These are phyloP conservation scores for Pachypanchax playfairii DNA, from an alignment of 2,113 vertebrate genomes.

Conservation along the genomic window DNA sequence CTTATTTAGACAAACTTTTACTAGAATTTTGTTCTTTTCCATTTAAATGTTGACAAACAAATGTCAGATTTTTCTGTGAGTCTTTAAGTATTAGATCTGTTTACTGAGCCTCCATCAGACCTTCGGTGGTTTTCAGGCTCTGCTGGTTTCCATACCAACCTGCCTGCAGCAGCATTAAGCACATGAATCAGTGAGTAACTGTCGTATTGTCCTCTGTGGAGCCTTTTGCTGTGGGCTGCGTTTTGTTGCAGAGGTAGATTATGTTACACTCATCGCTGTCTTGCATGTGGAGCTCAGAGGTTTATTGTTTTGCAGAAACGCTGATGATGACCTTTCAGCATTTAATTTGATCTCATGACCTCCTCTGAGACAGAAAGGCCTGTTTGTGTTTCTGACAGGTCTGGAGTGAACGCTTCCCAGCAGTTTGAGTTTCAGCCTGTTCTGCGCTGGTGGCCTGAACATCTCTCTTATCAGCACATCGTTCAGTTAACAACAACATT, in stretches of 20 bases:
- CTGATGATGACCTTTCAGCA: slow-evolving; percentile 23
- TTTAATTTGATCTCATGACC: slow-evolving; percentile 46
- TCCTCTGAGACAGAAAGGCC: slow-evolving; percentile 21
- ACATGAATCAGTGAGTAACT: neutral
- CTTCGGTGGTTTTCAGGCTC: neutral
- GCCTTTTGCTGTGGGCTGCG: neutral
- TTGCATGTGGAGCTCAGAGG: slow-evolving; percentile 6
- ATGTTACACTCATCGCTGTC: slow-evolving; percentile 14
- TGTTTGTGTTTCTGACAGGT: slow-evolving; percentile 34
- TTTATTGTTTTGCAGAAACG: slow-evolving; percentile 36
- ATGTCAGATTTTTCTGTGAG: too few relatives aligned
- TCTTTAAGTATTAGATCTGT: neutral
- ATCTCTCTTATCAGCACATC: slow-evolving; percentile 20
- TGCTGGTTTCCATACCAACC: slow-evolving; percentile 18
- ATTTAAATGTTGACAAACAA: too few relatives aligned
- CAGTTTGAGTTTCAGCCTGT: neutral
- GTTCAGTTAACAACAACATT: slow-evolving; percentile 44
- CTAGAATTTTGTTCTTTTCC: too few relatives aligned
- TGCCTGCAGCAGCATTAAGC: neutral
- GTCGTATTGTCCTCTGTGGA: slow-evolving; percentile 10
- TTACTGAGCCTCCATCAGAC: neutral
- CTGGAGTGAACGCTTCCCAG: too few relatives aligned
- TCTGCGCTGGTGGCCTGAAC: neutral
- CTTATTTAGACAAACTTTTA: too few relatives aligned
- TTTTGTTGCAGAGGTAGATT: slow-evolving; percentile 5